A percentile compares a stretch with the other conserved stretches of the same genome.
Conservation (phyloP, 2,888 invertebrate genomes). For the Sepiola atlantica region DNA sequence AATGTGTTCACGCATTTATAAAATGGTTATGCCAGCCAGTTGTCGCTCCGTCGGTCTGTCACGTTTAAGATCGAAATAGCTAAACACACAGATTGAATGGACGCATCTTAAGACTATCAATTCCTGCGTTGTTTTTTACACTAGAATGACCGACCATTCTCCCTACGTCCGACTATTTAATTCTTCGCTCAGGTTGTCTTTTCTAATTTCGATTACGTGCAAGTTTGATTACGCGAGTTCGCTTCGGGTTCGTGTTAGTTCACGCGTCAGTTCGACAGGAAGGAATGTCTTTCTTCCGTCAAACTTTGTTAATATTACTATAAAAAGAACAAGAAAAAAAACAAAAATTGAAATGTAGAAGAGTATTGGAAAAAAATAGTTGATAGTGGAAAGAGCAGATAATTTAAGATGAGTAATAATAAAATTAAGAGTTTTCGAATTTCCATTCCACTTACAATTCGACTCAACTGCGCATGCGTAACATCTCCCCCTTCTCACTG, state of each 20-base stretch:
- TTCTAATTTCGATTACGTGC: background rate
- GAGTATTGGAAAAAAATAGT: background rate
- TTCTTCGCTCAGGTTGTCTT: background rate
- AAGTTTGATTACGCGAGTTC: too few species aligned
- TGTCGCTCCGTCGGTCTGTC: too few species aligned
- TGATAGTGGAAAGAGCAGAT: background rate
- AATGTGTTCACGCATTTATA: too few species aligned
- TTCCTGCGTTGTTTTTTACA: too few species aligned
- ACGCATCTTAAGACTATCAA: too few species aligned
- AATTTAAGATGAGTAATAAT: background rate
- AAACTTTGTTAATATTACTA: background rate
- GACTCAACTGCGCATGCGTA: background rate
- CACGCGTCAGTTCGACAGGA: background rate
- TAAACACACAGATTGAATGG: too few species aligned
- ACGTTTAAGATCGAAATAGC: too few species aligned
- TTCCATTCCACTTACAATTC: slow-evolving; percentile 1
- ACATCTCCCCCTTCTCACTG: background rate
- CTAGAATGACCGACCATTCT: background rate
- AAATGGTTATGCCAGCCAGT: too few species aligned
- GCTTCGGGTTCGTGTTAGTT: background rate
- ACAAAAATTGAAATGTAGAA: background rate
- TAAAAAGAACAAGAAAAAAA: too few species aligned
- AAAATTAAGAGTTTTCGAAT: background rate
- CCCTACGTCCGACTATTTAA: background rate
- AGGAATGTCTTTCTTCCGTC: background rate